Conservation (phyloP, 2,113 vertebrate genomes). For the Rafetus swinhoei region DNA sequence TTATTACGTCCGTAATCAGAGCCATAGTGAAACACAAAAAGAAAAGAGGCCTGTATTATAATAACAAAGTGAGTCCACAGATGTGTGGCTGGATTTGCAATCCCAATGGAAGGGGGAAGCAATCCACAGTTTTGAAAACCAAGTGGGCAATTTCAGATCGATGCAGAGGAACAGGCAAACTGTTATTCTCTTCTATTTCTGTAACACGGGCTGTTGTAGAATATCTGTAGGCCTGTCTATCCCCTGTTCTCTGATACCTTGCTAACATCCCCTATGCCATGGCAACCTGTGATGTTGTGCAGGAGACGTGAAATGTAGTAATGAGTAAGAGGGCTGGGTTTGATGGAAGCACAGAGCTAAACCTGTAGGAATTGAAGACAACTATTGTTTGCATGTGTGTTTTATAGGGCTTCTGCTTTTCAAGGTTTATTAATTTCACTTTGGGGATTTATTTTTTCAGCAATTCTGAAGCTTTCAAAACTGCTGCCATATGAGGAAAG, state of each 20-base stretch:
- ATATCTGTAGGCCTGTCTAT: background rate
- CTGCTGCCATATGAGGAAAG: too few species aligned
- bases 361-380: background rate
- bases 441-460: background rate
- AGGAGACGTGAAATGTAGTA: background rate
- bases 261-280: background rate
- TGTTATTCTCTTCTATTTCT: too few species aligned
- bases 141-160: background rate
- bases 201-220: too few species aligned
- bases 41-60: background rate
- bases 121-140: background rate
- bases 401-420: background rate
- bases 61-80: background rate
- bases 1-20: background rate
- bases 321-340: background rate
- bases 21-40: background rate
- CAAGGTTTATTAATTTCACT: background rate
- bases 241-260: background rate
- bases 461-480: background rate
- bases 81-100: background rate
- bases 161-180: background rate
- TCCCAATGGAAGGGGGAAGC: background rate
- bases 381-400: background rate
- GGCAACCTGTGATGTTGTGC: background rate
- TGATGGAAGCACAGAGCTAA: background rate